Evolutionary conservation across 2,797 vertebrate species (phyloP).

Genomic region (Eremophila alpestris): DNA sequence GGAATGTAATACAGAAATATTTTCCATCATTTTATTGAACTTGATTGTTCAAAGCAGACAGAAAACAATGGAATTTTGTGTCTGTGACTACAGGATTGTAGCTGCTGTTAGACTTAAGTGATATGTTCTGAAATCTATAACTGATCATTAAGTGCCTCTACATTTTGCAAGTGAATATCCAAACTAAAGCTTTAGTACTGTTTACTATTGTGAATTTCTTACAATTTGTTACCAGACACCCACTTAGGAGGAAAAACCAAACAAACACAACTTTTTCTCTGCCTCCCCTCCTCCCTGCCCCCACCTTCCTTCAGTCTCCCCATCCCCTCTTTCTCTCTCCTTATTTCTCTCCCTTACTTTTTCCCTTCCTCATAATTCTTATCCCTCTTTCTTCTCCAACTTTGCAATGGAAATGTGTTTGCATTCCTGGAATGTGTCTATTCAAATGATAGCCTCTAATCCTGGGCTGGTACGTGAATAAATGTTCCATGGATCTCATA

Average conservation of each 20-base stretch:
- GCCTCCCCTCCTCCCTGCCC: too few relatives aligned
- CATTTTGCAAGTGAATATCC: not conserved
- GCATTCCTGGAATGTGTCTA: not conserved
- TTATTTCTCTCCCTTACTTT: not conserved
- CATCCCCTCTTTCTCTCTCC: fast-evolving
- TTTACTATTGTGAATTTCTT: not conserved
- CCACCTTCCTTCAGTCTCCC: not conserved
- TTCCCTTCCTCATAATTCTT: not conserved
- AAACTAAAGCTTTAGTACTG: not conserved
- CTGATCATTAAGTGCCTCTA: not conserved
- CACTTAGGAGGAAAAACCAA: not conserved
- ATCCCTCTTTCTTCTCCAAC: not conserved
- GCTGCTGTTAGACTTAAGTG: not conserved
- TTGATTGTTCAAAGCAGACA: not conserved
- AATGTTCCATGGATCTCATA: not conserved
- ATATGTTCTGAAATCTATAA: not conserved
- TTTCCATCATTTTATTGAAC: not conserved
- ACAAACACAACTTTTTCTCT: not conserved
- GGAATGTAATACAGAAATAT: not conserved
- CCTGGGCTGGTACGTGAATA: not conserved
- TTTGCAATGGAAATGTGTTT: not conserved
- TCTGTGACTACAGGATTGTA: not conserved
- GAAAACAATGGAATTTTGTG: not conserved
- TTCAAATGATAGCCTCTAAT: not conserved
- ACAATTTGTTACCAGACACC: not conserved